These are phyloP conservation scores for Tamias sibiricus DNA, from an alignment of 2,113 vertebrate species.

Conservation along the genomic window DNA sequence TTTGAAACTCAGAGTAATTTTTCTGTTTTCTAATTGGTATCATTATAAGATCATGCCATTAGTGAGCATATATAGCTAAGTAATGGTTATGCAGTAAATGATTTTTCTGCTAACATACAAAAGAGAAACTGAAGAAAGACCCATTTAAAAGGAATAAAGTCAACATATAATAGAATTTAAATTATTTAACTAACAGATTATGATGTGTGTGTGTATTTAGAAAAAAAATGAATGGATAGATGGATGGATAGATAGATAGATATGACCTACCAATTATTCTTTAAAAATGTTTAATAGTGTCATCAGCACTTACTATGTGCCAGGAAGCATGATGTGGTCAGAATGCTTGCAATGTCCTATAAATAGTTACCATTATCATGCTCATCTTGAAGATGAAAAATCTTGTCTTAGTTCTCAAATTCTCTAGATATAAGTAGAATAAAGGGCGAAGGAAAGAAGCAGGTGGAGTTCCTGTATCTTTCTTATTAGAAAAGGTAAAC, in stretches of 20 bases:
- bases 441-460: background rate
- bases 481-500: background rate
- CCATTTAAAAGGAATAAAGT: background rate
- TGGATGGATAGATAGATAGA: too few relatives aligned
- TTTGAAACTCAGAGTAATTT: background rate
- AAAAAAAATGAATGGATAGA: background rate
- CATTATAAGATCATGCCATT: constrained; percentile 21
- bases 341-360: background rate
- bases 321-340: background rate
- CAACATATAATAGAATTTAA: constrained; percentile 9
- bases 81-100: background rate
- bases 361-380: background rate
- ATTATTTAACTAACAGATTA: background rate
- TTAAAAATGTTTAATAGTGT: background rate
- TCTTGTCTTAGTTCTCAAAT: background rate
- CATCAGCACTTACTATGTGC: too few relatives aligned
- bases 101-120: background rate
- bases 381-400: background rate
- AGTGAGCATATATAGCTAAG: background rate
- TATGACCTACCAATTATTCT: background rate
- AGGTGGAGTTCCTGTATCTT: background rate
- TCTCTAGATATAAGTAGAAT: background rate
- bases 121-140: background rate
- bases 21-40: background rate
- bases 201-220: background rate